Conservation (phyloP, 2,888 invertebrate genomes). For the Timema podura region DNA sequence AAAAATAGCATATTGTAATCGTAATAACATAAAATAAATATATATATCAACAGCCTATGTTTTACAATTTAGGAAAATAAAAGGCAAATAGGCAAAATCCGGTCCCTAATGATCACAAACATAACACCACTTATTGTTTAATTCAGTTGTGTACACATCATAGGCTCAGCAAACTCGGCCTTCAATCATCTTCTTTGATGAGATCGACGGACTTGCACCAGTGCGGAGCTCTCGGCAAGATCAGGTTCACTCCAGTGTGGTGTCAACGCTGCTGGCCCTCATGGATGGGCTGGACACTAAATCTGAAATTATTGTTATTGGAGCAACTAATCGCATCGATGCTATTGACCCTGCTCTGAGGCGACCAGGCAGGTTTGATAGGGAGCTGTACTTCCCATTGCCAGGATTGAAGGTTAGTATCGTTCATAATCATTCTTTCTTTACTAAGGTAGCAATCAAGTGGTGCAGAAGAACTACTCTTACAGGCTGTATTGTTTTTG, state of each 20-base stretch:
- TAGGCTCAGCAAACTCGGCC: slow-evolving; percentile 38
- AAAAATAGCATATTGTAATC: too few species aligned
- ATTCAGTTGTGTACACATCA: too few species aligned
- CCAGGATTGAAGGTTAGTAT: slow-evolving; percentile 42
- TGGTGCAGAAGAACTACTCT: too few species aligned
- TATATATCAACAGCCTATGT: too few species aligned
- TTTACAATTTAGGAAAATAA: too few species aligned
- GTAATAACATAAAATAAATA: too few species aligned
- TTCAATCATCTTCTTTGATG: slow-evolving; percentile 57
- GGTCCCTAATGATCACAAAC: too few species aligned
- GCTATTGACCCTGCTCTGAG: slow-evolving; percentile 55
- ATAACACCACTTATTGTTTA: too few species aligned
- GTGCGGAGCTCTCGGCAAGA: slow-evolving; percentile 54
- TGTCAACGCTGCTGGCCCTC: slow-evolving; percentile 53
- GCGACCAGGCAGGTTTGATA: slow-evolving; percentile 55
- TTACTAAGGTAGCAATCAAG: too few species aligned
- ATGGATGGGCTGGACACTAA: slow-evolving; percentile 56
- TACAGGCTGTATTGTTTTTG: neutral
- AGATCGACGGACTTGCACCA: slow-evolving; percentile 56
- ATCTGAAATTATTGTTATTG: slow-evolving; percentile 54
- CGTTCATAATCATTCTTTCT: neutral
- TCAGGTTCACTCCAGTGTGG: slow-evolving; percentile 55
- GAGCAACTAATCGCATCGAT: slow-evolving; percentile 56
- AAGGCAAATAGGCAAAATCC: too few species aligned
- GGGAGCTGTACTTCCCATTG: slow-evolving; percentile 52